These are phyloP conservation scores for Leucosticte australis DNA, from an alignment of 2,113 vertebrate species.

Conservation along the genomic window DNA sequence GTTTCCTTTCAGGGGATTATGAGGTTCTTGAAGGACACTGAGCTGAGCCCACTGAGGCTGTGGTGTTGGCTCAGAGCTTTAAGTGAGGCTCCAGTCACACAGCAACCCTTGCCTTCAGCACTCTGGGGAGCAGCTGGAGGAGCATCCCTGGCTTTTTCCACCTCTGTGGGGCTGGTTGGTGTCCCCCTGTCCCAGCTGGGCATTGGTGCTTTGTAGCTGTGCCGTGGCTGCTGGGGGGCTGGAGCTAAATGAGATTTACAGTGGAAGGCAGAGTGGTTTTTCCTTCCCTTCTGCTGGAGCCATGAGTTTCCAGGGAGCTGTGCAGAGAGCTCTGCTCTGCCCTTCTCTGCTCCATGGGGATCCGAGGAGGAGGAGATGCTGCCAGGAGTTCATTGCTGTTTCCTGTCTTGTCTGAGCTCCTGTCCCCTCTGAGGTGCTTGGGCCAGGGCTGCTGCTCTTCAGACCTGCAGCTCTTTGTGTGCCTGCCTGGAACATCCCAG, in stretches of 20 bases:
- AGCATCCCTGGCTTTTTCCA: neutral
- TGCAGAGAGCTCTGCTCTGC: neutral
- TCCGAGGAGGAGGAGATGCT: neutral
- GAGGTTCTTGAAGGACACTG: neutral
- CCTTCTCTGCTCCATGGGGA: neutral
- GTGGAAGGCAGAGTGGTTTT: neutral
- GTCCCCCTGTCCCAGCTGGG: neutral
- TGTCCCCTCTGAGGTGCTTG: neutral
- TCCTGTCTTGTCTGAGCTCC: conserved; percentile 57
- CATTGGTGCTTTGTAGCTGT: fast-evolving
- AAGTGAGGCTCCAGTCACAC: neutral
- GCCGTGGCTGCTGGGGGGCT: neutral
- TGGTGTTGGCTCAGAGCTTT: neutral
- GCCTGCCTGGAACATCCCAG: conserved; percentile 11
- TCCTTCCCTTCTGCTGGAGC: neutral
- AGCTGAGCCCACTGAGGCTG: neutral
- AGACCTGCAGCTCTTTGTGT: conserved; percentile 16
- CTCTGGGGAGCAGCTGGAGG: neutral
- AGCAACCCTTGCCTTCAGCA: neutral
- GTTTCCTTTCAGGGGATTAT: neutral
- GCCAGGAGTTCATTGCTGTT: neutral
- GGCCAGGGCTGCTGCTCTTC: neutral
- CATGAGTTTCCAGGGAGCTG: neutral
- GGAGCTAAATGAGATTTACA: neutral
- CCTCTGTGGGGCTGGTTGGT: neutral